phyloP scores from a whole-genome alignment of 2,113 vertebrate species.

The Lasiurus cinereus region DNA sequence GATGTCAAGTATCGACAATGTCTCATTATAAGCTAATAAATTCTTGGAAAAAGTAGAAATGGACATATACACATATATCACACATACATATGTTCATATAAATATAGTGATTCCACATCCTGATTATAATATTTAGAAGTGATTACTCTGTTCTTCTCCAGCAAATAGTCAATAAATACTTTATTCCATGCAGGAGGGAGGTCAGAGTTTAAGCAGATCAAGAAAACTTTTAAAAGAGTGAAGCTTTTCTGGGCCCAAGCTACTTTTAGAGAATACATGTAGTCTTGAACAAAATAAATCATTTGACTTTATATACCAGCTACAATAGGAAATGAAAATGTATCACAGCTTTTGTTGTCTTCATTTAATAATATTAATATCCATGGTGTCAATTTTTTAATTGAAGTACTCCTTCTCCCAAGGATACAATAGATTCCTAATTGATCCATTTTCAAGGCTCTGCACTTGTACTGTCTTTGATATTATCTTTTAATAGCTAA shows the following conservation, averaged over 20 bases:
- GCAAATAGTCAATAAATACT: background rate
- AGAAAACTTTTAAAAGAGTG: background rate
- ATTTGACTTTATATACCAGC: background rate
- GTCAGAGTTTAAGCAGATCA: background rate
- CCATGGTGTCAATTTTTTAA: conserved; percentile 49
- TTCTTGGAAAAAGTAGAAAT: background rate
- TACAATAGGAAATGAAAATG: conserved; percentile 30
- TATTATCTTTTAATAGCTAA: conserved; percentile 68
- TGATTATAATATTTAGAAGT: background rate
- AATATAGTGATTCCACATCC: background rate
- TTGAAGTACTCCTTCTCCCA: conserved; percentile 53
- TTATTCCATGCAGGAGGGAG: background rate
- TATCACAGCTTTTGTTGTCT: background rate
- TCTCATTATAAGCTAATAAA: background rate
- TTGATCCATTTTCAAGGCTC: conserved; percentile 73
- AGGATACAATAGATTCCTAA: conserved; percentile 61
- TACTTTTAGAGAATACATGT: background rate
- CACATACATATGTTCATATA: background rate
- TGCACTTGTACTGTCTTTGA: conserved; percentile 12
- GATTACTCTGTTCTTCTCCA: background rate
- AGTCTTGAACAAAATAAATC: background rate
- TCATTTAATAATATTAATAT: conserved; percentile 72
- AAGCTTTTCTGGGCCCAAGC: background rate
- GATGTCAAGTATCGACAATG: background rate
- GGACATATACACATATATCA: background rate